Evolutionary conservation across 2,888 invertebrate genomes (phyloP).

Genomic region (Chaetogeoica ovagalla): DNA sequence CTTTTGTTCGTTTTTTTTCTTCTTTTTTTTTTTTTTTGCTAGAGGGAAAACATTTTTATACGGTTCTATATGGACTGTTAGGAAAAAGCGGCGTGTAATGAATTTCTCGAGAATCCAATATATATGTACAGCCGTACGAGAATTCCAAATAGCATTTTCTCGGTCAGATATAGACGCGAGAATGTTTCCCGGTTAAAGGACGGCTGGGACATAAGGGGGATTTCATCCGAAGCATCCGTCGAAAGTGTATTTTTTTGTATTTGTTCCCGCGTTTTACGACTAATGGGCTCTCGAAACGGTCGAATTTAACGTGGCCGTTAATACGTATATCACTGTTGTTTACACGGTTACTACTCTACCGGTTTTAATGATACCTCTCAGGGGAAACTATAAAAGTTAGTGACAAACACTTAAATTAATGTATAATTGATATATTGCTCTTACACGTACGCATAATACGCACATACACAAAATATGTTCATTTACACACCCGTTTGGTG

Average conservation of each 20-base stretch:
- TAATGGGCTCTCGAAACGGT: constrained; percentile 10
- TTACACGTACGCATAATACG: not conserved
- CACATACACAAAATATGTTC: not conserved
- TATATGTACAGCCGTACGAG: not conserved
- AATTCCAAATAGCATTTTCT: constrained; percentile 16
- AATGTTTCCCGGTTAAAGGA: not conserved
- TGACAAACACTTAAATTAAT: too few relatives aligned
- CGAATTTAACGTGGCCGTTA: not conserved
- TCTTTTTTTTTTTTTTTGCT: too few relatives aligned
- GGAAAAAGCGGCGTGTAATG: constrained; percentile 1
- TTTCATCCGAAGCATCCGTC: constrained; percentile 24
- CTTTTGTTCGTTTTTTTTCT: not conserved
- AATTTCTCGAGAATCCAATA: constrained; percentile 17
- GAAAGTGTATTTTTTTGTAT: constrained; percentile 17
- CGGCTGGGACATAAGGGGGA: not conserved
- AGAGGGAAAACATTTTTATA: constrained; percentile 4
- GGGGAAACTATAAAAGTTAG: not conserved
- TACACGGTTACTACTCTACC: not conserved
- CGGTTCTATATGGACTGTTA: not conserved
- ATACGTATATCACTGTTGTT: not conserved
- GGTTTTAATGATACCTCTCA: not conserved
- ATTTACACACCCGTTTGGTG: not conserved
- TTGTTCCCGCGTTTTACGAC: constrained; percentile 4
- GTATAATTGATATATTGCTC: constrained; percentile 4
- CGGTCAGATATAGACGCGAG: not conserved